phyloP scores from a whole-genome alignment of 2,888 invertebrate genomes.

The Barypeithes pellucidus region DNA sequence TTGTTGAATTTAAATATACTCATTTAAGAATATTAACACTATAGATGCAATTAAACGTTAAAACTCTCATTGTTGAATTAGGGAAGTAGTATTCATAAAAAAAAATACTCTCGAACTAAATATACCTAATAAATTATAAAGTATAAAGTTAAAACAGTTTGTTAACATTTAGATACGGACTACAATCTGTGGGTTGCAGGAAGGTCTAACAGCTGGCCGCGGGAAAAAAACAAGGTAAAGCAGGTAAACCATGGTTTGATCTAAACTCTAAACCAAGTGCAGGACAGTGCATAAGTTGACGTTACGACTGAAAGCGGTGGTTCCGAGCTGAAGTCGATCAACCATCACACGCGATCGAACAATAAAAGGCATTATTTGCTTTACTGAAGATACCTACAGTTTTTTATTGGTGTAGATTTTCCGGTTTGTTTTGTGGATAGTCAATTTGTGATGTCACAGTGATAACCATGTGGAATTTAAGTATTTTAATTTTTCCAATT shows the following conservation, averaged over 20 bases:
- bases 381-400: not conserved
- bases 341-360: slow-evolving; percentile 20
- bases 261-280: slow-evolving; percentile 41
- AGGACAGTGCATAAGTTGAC: slow-evolving; percentile 43
- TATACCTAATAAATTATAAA: no score
- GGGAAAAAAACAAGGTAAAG: slow-evolving; percentile 37
- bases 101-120: not conserved
- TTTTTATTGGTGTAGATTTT: slow-evolving; percentile 13
- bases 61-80: no score
- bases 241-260: slow-evolving; percentile 38
- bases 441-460: slow-evolving; percentile 23
- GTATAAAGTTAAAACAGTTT: not conserved
- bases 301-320: slow-evolving; percentile 39
- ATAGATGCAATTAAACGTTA: no score
- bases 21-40: no score
- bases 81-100: no score
- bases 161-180: slow-evolving; percentile 11
- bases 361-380: slow-evolving; percentile 7
- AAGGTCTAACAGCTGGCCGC: slow-evolving; percentile 50
- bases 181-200: slow-evolving; percentile 39
- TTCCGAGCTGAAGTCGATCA: slow-evolving; percentile 6
- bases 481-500: slow-evolving; percentile 20
- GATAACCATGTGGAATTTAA: slow-evolving; percentile 34
- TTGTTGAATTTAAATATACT: no score
- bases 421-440: slow-evolving; percentile 8